Base-by-base conservation (phyloP, 1,140 invertebrate genomes). In the Nylanderia fulva region DNA sequence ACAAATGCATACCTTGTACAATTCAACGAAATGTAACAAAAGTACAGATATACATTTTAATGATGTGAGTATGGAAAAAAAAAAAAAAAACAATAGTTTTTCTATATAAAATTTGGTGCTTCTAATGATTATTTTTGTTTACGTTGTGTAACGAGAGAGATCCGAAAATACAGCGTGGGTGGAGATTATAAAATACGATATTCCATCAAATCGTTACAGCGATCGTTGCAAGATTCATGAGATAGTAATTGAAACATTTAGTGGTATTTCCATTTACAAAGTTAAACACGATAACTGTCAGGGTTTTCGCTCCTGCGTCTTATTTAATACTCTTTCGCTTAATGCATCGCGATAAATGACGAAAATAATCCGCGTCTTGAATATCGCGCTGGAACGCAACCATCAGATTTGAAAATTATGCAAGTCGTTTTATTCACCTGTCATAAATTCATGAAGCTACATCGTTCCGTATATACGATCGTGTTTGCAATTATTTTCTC, bases 281-380 rank as follows among this genome's bases (percentile, higher is more conserved):
- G 66, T 66, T 42, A 54, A 77, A 21, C 18, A 33, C 8, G 66
- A 21, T 36, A 21, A 42, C 45, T 52, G 52, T 58, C 36, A 71
- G 60, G 64, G 58, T 71, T 82, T 82, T 56, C 52, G 13, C 18
- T 42, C 33, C 21, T 15, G 77, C 36, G 33, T 54, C 52, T 82
- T 82, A 80, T 80, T 60, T 63, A 77, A 63, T 77, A 45, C 60
- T 63, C 52, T 69, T 56, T 48, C n/a, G 33, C 48, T 80, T 68
- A 84, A 84, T 63, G 42, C 56, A 36, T 36, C 71, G 71, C 42
- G 82, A 84, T 54, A 54, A 63, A 64, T 8, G 58, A 64, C 71
- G 69, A 58, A 52, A 77, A 48, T 84, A 84, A 84, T 84, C 42
- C 71, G 45, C 8, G 21, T 7, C 48, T 52, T n/a, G 45, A 24